Base-by-base conservation (phyloP, 2,113 vertebrate species). In the Montifringilla adamsi region DNA sequence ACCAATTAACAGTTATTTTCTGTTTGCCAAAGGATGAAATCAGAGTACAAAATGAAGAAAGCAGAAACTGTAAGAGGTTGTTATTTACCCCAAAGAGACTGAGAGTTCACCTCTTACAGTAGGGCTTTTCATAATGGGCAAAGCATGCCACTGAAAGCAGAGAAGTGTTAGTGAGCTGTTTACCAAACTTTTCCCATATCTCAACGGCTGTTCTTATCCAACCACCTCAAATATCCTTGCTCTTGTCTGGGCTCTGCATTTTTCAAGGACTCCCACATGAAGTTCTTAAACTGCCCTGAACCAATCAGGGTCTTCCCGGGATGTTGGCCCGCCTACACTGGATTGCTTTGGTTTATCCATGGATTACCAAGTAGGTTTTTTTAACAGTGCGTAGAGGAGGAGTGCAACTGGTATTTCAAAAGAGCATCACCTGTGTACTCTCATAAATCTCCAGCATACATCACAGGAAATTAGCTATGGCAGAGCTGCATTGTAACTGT, bases 261-360 rank as follows among this genome's bases (percentile, higher is more conserved):
- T 80, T 53, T 44, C n/a, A 86, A 47, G 17, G 19, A 46, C 33
- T 82, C 81, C 30, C 9, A 7, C 9, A 5, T 4, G 7, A 15
- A 47, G 21, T 15, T 35, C 55, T 10, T 30, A 46, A 49, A 68
- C 22, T 69, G 37, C 8, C 46, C 52, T 26, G n/a, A 33, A 15
- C 20, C 31, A 49, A 3, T 11, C 15, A 69, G 13, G 13, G 9
- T 72, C 28, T 66, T 66, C 39, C 43, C 15, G 31, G 5, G 6
- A 1, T 15, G 18, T 3, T 60, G 49, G 12, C 20, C 15, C 0
- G 0, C 46, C 43, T n/a, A 43, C n/a, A 6, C 3, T 14, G 39
- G 27, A 23, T 78, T 46, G 50, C 13, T 30, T 66, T 21, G 19
- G 33, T 56, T 60, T 81, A 53, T 59, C 66, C 30, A 13, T 0